phyloP scores from a whole-genome alignment of 2,888 invertebrate species.

The Leptopterna dolabrata region DNA sequence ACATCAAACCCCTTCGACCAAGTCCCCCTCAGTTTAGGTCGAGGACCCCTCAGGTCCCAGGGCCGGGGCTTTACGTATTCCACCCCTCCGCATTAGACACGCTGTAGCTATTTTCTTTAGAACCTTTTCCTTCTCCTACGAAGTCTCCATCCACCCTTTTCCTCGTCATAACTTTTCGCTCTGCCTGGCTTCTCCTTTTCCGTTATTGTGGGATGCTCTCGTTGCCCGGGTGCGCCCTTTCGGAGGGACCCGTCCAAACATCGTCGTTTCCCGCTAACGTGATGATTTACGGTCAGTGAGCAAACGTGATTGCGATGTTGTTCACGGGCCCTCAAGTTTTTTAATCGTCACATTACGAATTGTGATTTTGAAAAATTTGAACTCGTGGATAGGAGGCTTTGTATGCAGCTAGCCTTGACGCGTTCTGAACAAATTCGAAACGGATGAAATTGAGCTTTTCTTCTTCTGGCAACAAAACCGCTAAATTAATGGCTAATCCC shows the following conservation, averaged over 20 bases:
- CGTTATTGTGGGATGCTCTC: neutral
- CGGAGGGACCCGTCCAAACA: neutral
- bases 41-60: neutral
- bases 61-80: conserved; percentile 36
- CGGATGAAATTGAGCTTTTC: too few relatives aligned
- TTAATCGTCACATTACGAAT: neutral
- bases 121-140: conserved; percentile 1
- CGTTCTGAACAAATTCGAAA: too few relatives aligned
- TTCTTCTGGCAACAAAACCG: too few relatives aligned
- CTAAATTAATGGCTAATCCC: too few relatives aligned
- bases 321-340: neutral
- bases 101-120: conserved; percentile 49
- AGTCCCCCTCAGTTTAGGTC: conserved; percentile 5
- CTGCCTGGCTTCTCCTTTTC: neutral
- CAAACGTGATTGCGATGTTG: conserved; percentile 3
- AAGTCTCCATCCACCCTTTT: neutral
- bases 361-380: too few relatives aligned
- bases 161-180: conserved; percentile 12
- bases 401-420: too few relatives aligned
- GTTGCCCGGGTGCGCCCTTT: neutral
- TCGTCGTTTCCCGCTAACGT: neutral
- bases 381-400: too few relatives aligned
- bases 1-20: neutral
- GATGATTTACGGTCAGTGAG: neutral
- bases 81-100: conserved; percentile 48